Percentiles rank a stretch among this genome's conserved stretches.
Conservation (phyloP, 2,888 invertebrate genomes). For the Microctonus hyperodae region DNA sequence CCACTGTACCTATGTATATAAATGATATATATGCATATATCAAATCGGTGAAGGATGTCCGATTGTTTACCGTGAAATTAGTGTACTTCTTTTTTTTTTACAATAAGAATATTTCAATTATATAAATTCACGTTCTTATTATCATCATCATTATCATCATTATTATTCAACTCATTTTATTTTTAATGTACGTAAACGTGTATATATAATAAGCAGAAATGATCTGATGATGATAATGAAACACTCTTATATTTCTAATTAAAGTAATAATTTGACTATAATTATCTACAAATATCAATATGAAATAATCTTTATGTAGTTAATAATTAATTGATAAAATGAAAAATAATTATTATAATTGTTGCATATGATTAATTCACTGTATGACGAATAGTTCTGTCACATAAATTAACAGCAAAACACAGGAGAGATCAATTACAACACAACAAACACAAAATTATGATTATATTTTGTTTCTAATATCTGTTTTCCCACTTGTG, state of each 20-base stretch:
- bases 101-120: not conserved
- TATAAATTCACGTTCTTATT: conserved; percentile 7
- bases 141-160: not conserved
- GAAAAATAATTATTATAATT: conserved; percentile 31
- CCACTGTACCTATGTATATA: not conserved
- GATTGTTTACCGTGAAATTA: not conserved
- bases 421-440: conserved; percentile 59
- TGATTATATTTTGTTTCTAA: conserved; percentile 10
- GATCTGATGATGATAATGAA: conserved; percentile 54
- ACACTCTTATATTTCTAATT: conserved; percentile 51
- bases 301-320: conserved; percentile 51
- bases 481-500: not conserved
- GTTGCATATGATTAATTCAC: conserved; percentile 29
- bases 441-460: conserved; percentile 36
- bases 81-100: not conserved
- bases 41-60: not conserved
- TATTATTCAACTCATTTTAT: conserved; percentile 2
- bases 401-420: conserved; percentile 34
- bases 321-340: conserved; percentile 30
- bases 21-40: not conserved
- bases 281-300: conserved; percentile 57
- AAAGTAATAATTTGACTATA: conserved; percentile 56
- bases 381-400: conserved; percentile 13
- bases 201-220: conserved; percentile 31
- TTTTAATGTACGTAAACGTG: conserved; percentile 5